phyloP scores from a whole-genome alignment of 2,888 invertebrate genomes.

The Nemotelus pantherinus region DNA sequence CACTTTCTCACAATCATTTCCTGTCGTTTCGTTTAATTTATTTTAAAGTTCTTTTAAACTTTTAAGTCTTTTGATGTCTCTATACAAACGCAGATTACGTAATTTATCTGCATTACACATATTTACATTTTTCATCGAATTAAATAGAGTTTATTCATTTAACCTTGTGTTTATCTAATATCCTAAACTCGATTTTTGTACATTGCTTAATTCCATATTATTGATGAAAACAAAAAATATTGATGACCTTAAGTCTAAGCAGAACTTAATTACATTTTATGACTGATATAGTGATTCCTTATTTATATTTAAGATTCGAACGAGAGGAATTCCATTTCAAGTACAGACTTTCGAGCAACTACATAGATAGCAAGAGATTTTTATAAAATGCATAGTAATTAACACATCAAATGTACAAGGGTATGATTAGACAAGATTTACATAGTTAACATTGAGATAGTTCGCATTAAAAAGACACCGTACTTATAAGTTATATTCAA shows the following conservation, averaged over 20 bases:
- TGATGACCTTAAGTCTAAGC: too few species aligned
- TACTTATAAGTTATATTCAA: not conserved
- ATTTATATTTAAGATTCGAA: slow-evolving; percentile 27
- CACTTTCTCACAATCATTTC: too few species aligned
- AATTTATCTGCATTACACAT: slow-evolving; percentile 17
- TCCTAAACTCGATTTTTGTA: not conserved
- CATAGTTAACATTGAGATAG: slow-evolving; percentile 12
- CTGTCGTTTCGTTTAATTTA: too few species aligned
- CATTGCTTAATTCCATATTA: not conserved
- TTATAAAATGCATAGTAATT: not conserved
- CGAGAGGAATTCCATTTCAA: slow-evolving; percentile 29
- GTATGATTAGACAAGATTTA: not conserved
- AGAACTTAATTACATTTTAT: too few species aligned
- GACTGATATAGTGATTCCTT: not conserved
- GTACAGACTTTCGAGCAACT: not conserved
- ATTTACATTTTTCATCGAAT: slow-evolving; percentile 27
- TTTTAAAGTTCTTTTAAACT: slow-evolving; percentile 2
- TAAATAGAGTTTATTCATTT: slow-evolving; percentile 6
- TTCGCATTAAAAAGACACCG: not conserved
- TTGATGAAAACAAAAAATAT: not conserved
- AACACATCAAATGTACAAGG: not conserved
- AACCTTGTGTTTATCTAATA: slow-evolving; percentile 13
- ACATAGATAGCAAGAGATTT: not conserved
- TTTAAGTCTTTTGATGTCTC: slow-evolving; percentile 43
- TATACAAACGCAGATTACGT: slow-evolving; percentile 17